phyloP scores from a whole-genome alignment of 2,113 vertebrate genomes.

The Dasyurus viverrinus region DNA sequence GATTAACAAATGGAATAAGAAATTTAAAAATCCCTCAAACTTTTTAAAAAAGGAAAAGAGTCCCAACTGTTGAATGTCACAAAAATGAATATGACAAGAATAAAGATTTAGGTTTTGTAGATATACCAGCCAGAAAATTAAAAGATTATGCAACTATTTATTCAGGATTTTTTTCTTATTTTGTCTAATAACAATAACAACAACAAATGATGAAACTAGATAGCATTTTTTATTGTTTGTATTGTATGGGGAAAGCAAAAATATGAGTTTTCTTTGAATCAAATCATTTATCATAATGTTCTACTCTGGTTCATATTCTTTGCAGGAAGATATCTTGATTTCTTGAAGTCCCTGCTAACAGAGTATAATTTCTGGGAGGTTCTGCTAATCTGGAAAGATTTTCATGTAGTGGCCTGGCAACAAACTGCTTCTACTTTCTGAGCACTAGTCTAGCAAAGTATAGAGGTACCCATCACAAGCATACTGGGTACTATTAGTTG shows the following conservation, averaged over 20 bases:
- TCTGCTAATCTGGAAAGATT: not conserved
- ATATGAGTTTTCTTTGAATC: not conserved
- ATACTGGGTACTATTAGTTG: not conserved
- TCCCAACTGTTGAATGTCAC: slow-evolving; percentile 55
- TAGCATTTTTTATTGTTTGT: not conserved
- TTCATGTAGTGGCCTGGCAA: not conserved
- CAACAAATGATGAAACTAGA: not conserved
- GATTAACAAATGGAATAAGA: slow-evolving; percentile 58
- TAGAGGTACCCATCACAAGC: not conserved
- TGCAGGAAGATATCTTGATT: not conserved
- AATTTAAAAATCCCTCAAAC: slow-evolving; percentile 59
- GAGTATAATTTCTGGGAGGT: not conserved
- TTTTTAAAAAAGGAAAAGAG: slow-evolving; percentile 49
- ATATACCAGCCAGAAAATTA: slow-evolving; percentile 50
- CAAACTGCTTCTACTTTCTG: not conserved
- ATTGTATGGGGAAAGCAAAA: slow-evolving; percentile 23
- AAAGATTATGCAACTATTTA: slow-evolving; percentile 45
- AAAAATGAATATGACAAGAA: slow-evolving; percentile 52
- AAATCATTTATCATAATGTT: not conserved
- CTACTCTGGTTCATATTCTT: not conserved
- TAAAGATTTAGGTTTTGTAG: slow-evolving; percentile 51
- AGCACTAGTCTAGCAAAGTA: not conserved
- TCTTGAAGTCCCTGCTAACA: not conserved
- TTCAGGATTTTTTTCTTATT: not conserved
- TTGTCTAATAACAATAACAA: not conserved